These are phyloP conservation scores for Patagioenas fasciata DNA, from an alignment of 2,113 vertebrate species.

Conservation along the genomic window DNA sequence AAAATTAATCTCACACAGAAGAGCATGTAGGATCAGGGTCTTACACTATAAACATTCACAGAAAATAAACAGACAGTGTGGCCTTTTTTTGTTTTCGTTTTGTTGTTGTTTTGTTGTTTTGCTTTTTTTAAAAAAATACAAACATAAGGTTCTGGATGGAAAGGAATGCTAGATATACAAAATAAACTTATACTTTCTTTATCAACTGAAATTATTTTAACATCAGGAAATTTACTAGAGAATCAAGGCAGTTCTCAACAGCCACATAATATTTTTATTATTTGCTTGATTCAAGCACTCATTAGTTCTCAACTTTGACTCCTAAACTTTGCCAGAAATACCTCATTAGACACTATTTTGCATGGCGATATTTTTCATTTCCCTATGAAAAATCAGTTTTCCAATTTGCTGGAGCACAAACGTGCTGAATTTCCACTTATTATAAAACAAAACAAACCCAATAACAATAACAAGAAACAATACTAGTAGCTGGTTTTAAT, in stretches of 20 bases:
- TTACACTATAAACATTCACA: not conserved
- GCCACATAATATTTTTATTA: not conserved
- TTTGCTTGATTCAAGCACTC: not conserved
- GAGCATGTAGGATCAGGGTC: not conserved
- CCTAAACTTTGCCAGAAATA: not conserved
- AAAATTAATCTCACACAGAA: constrained; percentile 7
- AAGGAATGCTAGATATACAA: not conserved
- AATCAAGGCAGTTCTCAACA: not conserved
- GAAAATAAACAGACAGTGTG: not conserved
- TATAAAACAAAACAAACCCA: not conserved
- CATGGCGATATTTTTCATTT: not conserved
- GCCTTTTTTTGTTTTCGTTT: not conserved
- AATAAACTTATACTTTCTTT: not conserved
- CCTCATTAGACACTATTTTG: not conserved
- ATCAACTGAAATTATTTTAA: not conserved
- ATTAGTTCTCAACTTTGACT: not conserved
- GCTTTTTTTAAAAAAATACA: not conserved
- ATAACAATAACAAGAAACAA: not conserved
- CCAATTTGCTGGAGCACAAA: not conserved
- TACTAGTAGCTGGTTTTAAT: not conserved
- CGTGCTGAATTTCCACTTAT: not conserved
- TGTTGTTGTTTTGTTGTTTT: not conserved
- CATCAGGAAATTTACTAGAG: not conserved
- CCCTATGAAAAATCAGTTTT: not conserved
- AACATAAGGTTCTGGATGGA: not conserved